Base-by-base conservation (phyloP, 2,113 vertebrate species). In the Forbesichthys papilliferus region DNA sequence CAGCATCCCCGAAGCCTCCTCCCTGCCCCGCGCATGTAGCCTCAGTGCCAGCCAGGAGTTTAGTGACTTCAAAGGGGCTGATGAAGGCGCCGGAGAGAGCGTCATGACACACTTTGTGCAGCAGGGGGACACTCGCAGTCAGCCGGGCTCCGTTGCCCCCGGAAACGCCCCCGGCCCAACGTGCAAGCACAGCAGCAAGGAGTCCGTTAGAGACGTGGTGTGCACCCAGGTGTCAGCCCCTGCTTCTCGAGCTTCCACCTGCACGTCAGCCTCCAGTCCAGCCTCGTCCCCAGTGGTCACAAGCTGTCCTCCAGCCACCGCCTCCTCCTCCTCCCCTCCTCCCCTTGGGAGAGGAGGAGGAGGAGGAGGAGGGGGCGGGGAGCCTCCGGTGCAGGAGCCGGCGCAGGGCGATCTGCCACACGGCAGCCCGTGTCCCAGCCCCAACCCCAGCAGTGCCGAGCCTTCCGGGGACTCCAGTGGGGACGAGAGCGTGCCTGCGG, bases 61-160 rank as follows among this genome's bases (percentile, higher is more conserved):
- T 80, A 97, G 95, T 0, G 96, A 99, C 85, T 99, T 99, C 81
- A 96, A 98, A 94, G 95, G 96, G 0, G 96, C 91, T 0, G 95
- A 95, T 4, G 95, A 97, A 13, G 77, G 69, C 10, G 16, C 79
- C 6, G 68, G 9, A 59, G 95, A 93, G 2, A 91, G 86, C 53
- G 94, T 94, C 68, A 92, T 95, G 42, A 90, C 92, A 33, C 86
- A 87, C 34, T 88, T 92, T 5, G 14, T 91, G 0, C 78, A 79
- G 74, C 74, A 64, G 48, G 65, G 66, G 18, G 68, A 34, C 36
- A 42, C 33, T 53, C 54, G 36, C 61, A 73, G 5, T 16, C 70
- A 4, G 60, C 71, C 52, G 10, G 60, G 48, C 69, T 48, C 66
- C 36, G 63, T 42, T 53, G 10, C 61, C 3, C 34, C 77, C 66